Conservation (phyloP, 2,888 invertebrate species). For the Corythucha ciliata region DNA sequence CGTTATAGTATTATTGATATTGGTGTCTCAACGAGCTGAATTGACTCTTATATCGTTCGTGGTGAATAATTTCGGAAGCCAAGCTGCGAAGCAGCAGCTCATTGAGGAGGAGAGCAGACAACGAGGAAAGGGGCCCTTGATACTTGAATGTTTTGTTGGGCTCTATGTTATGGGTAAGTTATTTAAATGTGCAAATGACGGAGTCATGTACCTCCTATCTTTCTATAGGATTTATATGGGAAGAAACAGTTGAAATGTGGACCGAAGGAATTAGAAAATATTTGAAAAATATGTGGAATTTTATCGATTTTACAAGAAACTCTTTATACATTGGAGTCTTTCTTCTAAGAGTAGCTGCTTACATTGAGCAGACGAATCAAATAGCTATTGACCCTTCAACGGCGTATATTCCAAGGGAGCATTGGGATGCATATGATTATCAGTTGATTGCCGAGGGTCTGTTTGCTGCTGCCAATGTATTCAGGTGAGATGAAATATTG, state of each 20-base stretch:
- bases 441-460: slow-evolving; percentile 86
- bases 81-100: slow-evolving; percentile 54
- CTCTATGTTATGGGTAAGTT: slow-evolving; percentile 69
- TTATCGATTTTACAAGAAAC: slow-evolving; percentile 88
- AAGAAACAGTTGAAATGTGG: slow-evolving; percentile 85
- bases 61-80: slow-evolving; percentile 63
- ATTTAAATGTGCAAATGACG: not conserved
- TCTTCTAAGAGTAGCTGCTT: slow-evolving; percentile 59
- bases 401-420: slow-evolving; percentile 67
- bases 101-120: slow-evolving; percentile 58
- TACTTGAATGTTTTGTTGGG: slow-evolving; percentile 71
- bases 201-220: not conserved
- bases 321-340: slow-evolving; percentile 69
- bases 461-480: slow-evolving; percentile 91
- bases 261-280: slow-evolving; percentile 78
- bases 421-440: slow-evolving; percentile 89
- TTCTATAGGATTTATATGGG: slow-evolving; percentile 70
- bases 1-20: slow-evolving; percentile 69
- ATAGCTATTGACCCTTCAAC: slow-evolving; percentile 57
- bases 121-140: slow-evolving; percentile 75
- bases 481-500: slow-evolving; percentile 48
- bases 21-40: slow-evolving; percentile 86
- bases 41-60: slow-evolving; percentile 50
- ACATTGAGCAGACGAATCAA: slow-evolving; percentile 62
- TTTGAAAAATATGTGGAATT: slow-evolving; percentile 90